Conservation (phyloP, 2,888 invertebrate species). For the Horisme vitalbata region DNA sequence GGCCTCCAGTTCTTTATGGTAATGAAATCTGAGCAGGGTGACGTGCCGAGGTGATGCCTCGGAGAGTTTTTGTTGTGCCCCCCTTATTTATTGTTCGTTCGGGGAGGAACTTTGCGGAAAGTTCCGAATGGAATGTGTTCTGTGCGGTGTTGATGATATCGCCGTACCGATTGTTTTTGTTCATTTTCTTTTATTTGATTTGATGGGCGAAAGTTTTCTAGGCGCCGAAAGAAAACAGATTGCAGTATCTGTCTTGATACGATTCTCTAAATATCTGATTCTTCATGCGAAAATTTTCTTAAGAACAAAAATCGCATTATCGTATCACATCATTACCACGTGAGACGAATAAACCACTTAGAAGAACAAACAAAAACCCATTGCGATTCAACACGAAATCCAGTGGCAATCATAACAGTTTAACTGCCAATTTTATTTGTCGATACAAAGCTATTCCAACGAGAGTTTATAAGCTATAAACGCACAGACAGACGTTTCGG, state of each 20-base stretch:
- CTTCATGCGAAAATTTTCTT: neutral
- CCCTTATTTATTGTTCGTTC: conserved; percentile 80
- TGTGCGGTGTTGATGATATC: conserved; percentile 65
- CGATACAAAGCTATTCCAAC: conserved; percentile 72
- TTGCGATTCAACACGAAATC: conserved; percentile 60
- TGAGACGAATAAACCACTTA: conserved; percentile 41
- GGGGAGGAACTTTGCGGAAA: conserved; percentile 68
- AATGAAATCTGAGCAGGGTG: conserved; percentile 83
- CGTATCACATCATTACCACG: conserved; percentile 16
- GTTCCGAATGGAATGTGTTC: conserved; percentile 74
- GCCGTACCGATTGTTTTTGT: conserved; percentile 54
- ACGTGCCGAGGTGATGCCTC: conserved; percentile 79
- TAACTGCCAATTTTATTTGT: conserved; percentile 68
- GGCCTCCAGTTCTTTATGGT: conserved; percentile 83
- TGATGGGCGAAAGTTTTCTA: conserved; percentile 29
- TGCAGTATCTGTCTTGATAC: conserved; percentile 1
- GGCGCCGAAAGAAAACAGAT: conserved; percentile 19
- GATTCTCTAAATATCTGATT: neutral
- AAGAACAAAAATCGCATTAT: neutral
- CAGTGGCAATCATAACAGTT: conserved; percentile 68
- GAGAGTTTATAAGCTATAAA: conserved; percentile 80
- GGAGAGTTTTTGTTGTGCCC: conserved; percentile 79
- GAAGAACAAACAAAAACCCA: conserved; percentile 47
- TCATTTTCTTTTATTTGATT: conserved; percentile 53
- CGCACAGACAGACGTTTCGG: conserved; percentile 79